phyloP scores from a whole-genome alignment of 2,888 invertebrate genomes.

The Caenorhabditis angaria region DNA sequence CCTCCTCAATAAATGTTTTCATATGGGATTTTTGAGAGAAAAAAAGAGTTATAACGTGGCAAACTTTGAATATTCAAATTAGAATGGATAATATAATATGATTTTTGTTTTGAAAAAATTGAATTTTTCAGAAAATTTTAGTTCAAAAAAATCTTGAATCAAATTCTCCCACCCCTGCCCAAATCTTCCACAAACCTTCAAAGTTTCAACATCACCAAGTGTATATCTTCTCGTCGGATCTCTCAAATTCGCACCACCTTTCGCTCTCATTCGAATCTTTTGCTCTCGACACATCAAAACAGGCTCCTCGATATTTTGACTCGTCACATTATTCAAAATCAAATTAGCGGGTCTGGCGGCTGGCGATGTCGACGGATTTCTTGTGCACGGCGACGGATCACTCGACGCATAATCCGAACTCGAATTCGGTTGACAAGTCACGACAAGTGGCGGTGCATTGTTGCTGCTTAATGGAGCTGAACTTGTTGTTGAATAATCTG shows the following conservation, averaged over 20 bases:
- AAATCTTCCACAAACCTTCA: conserved; percentile 47
- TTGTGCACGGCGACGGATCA: conserved; percentile 53
- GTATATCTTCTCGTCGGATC: conserved; percentile 61
- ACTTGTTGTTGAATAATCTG: conserved; percentile 63
- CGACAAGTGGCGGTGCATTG: conserved; percentile 32
- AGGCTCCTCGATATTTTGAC: background rate
- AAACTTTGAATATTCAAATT: too few species aligned
- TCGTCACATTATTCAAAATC: conserved; percentile 5
- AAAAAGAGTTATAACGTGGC: too few species aligned
- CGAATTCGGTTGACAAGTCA: conserved; percentile 48
- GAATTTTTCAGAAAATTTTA: background rate
- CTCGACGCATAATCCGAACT: conserved; percentile 58
- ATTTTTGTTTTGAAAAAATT: background rate
- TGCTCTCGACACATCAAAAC: conserved; percentile 46
- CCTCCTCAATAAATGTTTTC: background rate
- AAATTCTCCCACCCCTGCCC: too few species aligned
- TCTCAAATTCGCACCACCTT: conserved; percentile 19
- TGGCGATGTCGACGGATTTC: conserved; percentile 47
- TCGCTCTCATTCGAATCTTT: conserved; percentile 60
- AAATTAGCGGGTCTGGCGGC: conserved; percentile 37
- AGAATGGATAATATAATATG: too few species aligned
- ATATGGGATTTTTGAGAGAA: too few species aligned
- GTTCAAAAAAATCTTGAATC: background rate
- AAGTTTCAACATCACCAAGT: conserved; percentile 58
- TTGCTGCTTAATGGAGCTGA: conserved; percentile 47